Conservation (phyloP, 2,888 invertebrate genomes). For the Hedychridium roseum region DNA sequence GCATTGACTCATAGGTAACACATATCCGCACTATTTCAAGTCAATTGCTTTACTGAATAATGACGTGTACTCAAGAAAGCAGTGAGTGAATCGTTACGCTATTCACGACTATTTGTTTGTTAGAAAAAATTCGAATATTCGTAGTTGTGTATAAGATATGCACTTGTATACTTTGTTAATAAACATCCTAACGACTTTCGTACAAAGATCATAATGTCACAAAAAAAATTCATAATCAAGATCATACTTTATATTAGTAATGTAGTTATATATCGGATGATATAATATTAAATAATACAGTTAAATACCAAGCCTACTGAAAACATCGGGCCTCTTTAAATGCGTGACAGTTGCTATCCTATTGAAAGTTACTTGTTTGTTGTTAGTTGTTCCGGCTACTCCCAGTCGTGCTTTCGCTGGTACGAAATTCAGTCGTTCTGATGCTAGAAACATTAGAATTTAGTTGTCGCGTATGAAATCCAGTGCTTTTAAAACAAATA, state of each 20-base stretch:
- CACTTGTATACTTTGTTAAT: conserved; percentile 28
- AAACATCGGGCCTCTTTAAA: conserved; percentile 54
- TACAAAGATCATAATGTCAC: conserved; percentile 30
- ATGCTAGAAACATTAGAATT: conserved; percentile 50
- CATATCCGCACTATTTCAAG: too few relatives aligned
- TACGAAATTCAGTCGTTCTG: conserved; percentile 47
- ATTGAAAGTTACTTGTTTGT: conserved; percentile 60
- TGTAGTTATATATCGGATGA: neutral
- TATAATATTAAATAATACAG: conserved; percentile 5
- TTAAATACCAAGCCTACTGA: conserved; percentile 58
- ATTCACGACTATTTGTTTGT: too few relatives aligned
- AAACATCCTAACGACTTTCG: conserved; percentile 30
- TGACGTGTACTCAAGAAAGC: too few relatives aligned
- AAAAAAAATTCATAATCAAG: conserved; percentile 11
- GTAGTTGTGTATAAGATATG: conserved; percentile 17
- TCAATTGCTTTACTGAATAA: too few relatives aligned
- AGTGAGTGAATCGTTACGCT: too few relatives aligned
- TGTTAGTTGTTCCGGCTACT: conserved; percentile 21
- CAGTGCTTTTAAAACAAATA: too few relatives aligned
- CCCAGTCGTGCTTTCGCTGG: conserved; percentile 60
- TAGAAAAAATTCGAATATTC: too few relatives aligned
- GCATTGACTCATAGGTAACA: too few relatives aligned
- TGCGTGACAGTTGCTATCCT: conserved; percentile 50
- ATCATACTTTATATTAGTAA: too few relatives aligned
- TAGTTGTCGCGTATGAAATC: too few relatives aligned